Evolutionary conservation across 2,888 invertebrate species (phyloP).

Genomic region (Aphodius granarius): DNA sequence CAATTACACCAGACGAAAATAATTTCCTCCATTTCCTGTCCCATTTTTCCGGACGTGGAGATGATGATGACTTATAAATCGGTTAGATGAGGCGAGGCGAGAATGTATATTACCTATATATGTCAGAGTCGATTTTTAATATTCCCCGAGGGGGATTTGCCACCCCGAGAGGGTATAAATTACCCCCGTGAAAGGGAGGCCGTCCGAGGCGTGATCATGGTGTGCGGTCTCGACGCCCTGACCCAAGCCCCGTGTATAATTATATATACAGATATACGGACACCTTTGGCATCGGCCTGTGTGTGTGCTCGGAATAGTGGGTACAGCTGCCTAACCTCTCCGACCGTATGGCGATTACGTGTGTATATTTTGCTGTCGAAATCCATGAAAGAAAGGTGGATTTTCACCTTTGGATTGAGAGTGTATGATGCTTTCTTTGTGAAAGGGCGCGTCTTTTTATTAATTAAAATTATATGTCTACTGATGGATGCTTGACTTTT

Average conservation of each 20-base stretch:
- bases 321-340: slow-evolving; percentile 45
- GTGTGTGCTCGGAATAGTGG: slow-evolving; percentile 5
- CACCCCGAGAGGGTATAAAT: slow-evolving; percentile 45
- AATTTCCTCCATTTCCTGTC: slow-evolving; percentile 1
- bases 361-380: not conserved
- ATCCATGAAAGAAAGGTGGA: not conserved
- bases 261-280: slow-evolving; percentile 41
- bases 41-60: not conserved
- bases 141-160: slow-evolving; percentile 31
- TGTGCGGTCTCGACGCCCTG: slow-evolving; percentile 48
- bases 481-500: too few species aligned
- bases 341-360: not conserved
- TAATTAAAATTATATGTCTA: not conserved
- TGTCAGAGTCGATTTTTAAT: not conserved
- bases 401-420: not conserved
- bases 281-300: slow-evolving; percentile 45
- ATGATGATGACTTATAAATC: slow-evolving; percentile 43
- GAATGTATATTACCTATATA: too few species aligned
- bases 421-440: not conserved
- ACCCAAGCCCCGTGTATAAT: slow-evolving; percentile 49
- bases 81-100: slow-evolving; percentile 22
- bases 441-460: not conserved
- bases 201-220: slow-evolving; percentile 51
- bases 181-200: slow-evolving; percentile 50
- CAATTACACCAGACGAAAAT: not conserved